phyloP scores from a whole-genome alignment of 2,888 invertebrate species.

The Dromius quadrimaculatus region DNA sequence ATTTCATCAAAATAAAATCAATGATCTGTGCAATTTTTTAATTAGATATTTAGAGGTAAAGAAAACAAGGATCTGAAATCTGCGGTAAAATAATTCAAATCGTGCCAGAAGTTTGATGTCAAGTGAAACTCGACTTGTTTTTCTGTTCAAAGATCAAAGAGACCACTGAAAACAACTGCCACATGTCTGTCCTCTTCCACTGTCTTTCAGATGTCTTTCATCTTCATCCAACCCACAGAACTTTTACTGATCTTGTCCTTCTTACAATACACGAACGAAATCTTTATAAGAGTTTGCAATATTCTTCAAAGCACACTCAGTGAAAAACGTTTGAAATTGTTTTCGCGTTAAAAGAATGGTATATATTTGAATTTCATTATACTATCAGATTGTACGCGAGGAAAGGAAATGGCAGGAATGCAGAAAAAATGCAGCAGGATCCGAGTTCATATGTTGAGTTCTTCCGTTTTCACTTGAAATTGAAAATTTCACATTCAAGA shows the following conservation, averaged over 20 bases:
- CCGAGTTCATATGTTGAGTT: constrained; percentile 8
- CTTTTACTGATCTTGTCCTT: constrained; percentile 6
- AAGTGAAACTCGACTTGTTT: constrained; percentile 32
- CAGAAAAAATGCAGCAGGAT: constrained; percentile 42
- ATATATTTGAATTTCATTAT: constrained; percentile 47
- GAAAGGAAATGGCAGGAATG: constrained; percentile 30
- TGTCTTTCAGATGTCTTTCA: constrained; percentile 13
- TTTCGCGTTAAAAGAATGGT: constrained; percentile 46
- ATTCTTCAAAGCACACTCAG: constrained; percentile 33
- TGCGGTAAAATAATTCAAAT: constrained; percentile 45
- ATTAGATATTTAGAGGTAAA: too few species aligned
- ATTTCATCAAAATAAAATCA: too few species aligned
- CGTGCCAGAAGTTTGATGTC: constrained; percentile 20
- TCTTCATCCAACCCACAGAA: constrained; percentile 21
- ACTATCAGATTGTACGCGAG: constrained; percentile 27
- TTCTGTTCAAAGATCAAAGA: constrained; percentile 47
- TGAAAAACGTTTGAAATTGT: constrained; percentile 46
- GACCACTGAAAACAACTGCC: constrained; percentile 45
- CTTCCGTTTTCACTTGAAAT: constrained; percentile 19
- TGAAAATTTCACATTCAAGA: constrained; percentile 40
- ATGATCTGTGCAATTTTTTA: too few species aligned
- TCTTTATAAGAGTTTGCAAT: constrained; percentile 42
- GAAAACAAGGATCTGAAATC: too few species aligned
- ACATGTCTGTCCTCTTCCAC: constrained; percentile 42
- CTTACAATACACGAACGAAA: constrained; percentile 29